Percentiles rank a stretch among this genome's conserved stretches.
Evolutionary conservation across 2,797 vertebrate genomes (phyloP).

Genomic region (Bryconaethiops microstoma): DNA sequence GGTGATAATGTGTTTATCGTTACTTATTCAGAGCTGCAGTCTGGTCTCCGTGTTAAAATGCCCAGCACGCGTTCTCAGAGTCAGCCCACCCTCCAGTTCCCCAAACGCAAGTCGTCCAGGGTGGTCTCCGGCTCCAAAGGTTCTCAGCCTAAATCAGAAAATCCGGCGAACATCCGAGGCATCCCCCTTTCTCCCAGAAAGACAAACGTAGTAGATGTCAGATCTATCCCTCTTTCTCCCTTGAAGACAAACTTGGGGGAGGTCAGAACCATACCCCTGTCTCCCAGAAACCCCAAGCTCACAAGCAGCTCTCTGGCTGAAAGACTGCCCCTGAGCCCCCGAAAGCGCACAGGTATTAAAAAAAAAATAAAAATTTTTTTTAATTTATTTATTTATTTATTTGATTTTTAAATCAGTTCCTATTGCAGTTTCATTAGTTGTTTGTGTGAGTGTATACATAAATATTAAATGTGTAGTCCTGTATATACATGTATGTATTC

Average conservation of each 20-base stretch:
- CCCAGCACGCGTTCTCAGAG: conserved; percentile 80
- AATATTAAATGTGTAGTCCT: too few species aligned
- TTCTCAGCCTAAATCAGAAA: not conserved
- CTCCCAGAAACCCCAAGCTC: conserved; percentile 16
- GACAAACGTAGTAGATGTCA: not conserved
- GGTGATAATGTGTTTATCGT: not conserved
- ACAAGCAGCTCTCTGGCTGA: conserved; percentile 37
- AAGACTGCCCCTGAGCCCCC: conserved; percentile 86
- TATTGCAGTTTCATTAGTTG: not conserved
- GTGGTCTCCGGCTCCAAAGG: conserved; percentile 51
- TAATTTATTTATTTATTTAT: too few species aligned
- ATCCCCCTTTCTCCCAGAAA: conserved; percentile 50
- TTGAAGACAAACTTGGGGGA: conserved; percentile 2
- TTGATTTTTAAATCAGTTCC: not conserved
- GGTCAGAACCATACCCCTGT: conserved; percentile 10
- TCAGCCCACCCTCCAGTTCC: conserved; percentile 85
- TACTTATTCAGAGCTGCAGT: conserved; percentile 1
- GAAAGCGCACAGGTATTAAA: conserved; percentile 87
- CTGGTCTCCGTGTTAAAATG: conserved; percentile 70
- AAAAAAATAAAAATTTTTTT: too few species aligned
- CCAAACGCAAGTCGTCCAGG: conserved; percentile 77
- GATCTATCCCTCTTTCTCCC: conserved; percentile 37
- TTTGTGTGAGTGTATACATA: not conserved
- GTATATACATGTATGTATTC: too few species aligned
- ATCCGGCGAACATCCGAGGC: not conserved